Percentiles rank a stretch among this genome's conserved stretches.
phyloP scores from a whole-genome alignment of 2,888 invertebrate species.

The Abscondita cerata region DNA sequence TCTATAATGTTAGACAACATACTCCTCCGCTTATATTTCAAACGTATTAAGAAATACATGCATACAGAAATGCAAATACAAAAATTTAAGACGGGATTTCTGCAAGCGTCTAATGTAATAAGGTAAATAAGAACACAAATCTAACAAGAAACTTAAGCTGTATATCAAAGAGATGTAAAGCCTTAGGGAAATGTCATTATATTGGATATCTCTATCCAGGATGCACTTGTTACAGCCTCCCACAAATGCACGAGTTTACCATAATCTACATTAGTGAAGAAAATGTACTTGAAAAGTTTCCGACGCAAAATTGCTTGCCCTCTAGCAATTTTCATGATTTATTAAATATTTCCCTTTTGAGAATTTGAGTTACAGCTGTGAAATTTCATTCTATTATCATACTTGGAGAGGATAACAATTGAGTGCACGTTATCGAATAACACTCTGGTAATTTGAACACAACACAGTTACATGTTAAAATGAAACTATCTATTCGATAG shows the following conservation, averaged over 20 bases:
- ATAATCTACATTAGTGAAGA: slow-evolving; percentile 23
- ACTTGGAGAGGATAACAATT: background rate
- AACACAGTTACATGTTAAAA: background rate
- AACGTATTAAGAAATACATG: slow-evolving; percentile 4
- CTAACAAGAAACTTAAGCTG: slow-evolving; percentile 21
- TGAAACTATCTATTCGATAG: too few relatives aligned
- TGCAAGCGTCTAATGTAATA: background rate
- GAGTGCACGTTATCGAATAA: slow-evolving; percentile 1
- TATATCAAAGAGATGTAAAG: slow-evolving; percentile 22
- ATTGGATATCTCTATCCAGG: slow-evolving; percentile 26
- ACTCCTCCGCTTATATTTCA: slow-evolving; percentile 17
- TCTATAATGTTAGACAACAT: slow-evolving; percentile 9
- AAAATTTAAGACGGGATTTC: background rate
- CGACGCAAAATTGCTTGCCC: slow-evolving; percentile 14
- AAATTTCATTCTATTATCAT: slow-evolving; percentile 8
- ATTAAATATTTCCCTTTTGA: slow-evolving; percentile 12
- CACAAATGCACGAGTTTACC: slow-evolving; percentile 17
- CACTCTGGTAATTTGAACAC: background rate
- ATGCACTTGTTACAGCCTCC: slow-evolving; percentile 24
- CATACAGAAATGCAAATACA: background rate
- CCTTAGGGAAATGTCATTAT: slow-evolving; percentile 28
- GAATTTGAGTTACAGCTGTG: background rate
- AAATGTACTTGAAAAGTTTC: slow-evolving; percentile 21
- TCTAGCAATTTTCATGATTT: slow-evolving; percentile 16
- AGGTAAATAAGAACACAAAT: slow-evolving; percentile 12